Conservation (phyloP, 2,113 vertebrate genomes). For the Cheirogaleus medius region DNA sequence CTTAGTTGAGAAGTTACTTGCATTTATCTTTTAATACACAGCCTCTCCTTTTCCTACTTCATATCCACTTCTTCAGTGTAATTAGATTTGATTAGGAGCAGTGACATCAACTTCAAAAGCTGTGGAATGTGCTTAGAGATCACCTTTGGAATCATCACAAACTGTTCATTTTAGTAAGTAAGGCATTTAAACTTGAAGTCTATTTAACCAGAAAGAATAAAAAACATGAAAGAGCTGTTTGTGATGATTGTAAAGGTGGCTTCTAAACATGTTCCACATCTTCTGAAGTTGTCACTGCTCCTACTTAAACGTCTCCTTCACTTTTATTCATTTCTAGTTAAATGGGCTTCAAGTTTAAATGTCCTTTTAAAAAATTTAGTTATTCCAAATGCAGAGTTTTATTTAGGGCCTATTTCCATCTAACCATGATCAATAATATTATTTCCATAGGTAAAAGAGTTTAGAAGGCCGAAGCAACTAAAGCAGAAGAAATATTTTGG, state of each 20-base stretch:
- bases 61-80: neutral
- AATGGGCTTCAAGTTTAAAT: neutral
- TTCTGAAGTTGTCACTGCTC: neutral
- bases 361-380: neutral
- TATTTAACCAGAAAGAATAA: neutral
- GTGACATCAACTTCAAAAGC: neutral
- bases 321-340: neutral
- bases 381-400: neutral
- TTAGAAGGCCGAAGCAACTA: neutral
- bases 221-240: neutral
- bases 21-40: neutral
- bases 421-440: neutral
- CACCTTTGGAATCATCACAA: neutral
- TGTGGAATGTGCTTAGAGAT: neutral
- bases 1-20: neutral
- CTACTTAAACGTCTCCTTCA: neutral
- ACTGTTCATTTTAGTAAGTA: neutral
- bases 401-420: neutral
- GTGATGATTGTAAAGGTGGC: neutral
- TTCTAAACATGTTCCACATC: neutral
- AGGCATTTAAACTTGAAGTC: neutral
- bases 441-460: neutral
- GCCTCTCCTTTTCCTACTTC: neutral
- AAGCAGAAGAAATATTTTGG: neutral
- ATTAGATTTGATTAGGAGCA: conserved; percentile 4